Base-by-base conservation (phyloP, 2,113 vertebrate species). In the Cyprichromis sp. region DNA sequence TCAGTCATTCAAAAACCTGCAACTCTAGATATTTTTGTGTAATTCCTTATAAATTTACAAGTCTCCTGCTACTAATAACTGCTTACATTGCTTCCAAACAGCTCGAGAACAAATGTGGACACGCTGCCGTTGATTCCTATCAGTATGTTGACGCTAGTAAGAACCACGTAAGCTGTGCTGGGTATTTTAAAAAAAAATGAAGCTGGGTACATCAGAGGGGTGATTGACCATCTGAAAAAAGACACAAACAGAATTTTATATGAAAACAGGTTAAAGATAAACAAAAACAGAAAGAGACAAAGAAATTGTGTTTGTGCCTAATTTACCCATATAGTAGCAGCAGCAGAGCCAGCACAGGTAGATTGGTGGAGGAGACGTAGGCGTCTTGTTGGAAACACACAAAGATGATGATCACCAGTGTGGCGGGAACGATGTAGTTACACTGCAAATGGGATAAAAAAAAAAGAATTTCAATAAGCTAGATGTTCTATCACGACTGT, bases 121-220 rank as follows among this genome's bases (percentile, higher is more conserved):
- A 99, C 97, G 0, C 98, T 99, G 88, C 98, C 98, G 2, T 99
- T 99, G 93, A 99, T 99, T 17, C 99, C 99, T 2, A 99, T 99
- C 92, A 99, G 98, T 87, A 99, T 98, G 94, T 99, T 99, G 73
- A 99, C 97, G 0, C 98, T 99, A 89, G 99, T 99, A 73, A 99
- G 96, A 63, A 99, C 98, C 92, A 99, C 98, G 1, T 99, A 99
- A 1, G 99, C 99, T 0, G 98, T 99, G 95, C 98, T 99, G 86
- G 99, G 99, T 89, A 99, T 99, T 96, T 98, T 98, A 92, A 99
- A 99, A 94, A 99, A 96, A 12, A 99, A 99, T 8, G 99, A 99
- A 21, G 99, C 99, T 8, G 99, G 99, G 92, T 99, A 99, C 99
- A 99, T 99, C 92, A 99, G 97, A 40, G 99, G 98, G 0, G 99